Conservation (phyloP, 2,113 vertebrate genomes). For the Python bivittatus region DNA sequence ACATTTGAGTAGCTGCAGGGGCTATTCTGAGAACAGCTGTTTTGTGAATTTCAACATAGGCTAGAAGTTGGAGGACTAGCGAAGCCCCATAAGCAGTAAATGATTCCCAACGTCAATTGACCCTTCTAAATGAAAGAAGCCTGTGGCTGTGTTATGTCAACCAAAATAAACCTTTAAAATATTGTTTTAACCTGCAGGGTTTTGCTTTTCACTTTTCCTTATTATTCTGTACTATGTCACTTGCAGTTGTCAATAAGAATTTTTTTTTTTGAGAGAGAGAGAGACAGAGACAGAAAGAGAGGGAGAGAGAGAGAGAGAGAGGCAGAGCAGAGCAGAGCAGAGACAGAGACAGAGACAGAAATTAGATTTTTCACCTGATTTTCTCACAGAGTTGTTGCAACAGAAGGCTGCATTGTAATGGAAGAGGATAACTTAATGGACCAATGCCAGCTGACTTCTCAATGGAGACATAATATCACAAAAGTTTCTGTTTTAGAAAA, state of each 20-base stretch:
- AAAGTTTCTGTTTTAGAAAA: constrained; percentile 4
- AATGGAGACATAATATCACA: constrained; percentile 17
- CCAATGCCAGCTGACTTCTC: background rate
- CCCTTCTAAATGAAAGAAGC: constrained; percentile 40
- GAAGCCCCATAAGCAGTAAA: constrained; percentile 46
- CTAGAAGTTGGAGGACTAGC: constrained; percentile 20
- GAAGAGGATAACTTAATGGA: background rate
- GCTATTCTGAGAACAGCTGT: constrained; percentile 32
- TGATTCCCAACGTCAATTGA: constrained; percentile 41
- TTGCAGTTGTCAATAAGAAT: constrained; percentile 8
- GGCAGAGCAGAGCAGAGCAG: too few species aligned
- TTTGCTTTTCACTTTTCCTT: constrained; percentile 31
- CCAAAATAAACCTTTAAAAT: constrained; percentile 14
- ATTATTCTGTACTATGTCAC: background rate
- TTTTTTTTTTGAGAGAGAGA: background rate
- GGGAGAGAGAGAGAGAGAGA: too few species aligned
- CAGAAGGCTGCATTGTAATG: background rate
- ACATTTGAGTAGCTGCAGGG: constrained; percentile 29
- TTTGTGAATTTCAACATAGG: constrained; percentile 35
- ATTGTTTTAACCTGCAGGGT: too few species aligned
- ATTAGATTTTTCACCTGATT: background rate
- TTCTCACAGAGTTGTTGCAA: constrained; percentile 6
- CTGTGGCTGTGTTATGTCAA: constrained; percentile 48
- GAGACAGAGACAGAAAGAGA: background rate
- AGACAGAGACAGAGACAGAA: too few species aligned